These are phyloP conservation scores for Eubucco bourcierii DNA, from an alignment of 2,113 vertebrate species.

Conservation along the genomic window DNA sequence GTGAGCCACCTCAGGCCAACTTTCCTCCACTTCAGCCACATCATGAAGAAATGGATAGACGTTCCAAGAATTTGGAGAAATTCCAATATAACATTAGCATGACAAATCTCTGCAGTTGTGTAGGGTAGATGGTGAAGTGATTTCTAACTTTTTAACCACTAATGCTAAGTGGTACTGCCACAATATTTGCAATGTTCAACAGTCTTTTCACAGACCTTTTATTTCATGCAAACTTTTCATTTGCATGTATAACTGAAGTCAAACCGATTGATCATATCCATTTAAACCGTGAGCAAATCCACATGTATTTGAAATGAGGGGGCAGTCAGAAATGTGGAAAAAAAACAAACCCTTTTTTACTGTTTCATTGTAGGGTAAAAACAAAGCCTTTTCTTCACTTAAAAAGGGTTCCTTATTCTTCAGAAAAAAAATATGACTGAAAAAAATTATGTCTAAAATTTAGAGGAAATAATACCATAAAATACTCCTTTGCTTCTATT, in stretches of 20 bases:
- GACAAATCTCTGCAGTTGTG: neutral
- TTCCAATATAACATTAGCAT: neutral
- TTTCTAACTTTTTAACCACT: neutral
- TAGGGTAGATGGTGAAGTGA: neutral
- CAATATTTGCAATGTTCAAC: neutral
- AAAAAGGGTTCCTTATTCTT: accelerated
- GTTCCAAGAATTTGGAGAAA: neutral
- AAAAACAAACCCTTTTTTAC: neutral
- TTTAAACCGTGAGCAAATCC: neutral
- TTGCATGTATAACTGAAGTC: neutral
- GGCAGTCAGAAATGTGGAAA: neutral
- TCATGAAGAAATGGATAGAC: neutral
- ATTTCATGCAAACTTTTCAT: neutral
- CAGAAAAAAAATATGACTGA: neutral
- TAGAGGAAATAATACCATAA: neutral
- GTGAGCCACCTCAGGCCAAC: neutral
- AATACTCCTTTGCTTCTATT: neutral
- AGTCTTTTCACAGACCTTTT: neutral
- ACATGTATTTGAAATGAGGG: accelerated
- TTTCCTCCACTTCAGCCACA: neutral
- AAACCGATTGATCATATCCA: neutral
- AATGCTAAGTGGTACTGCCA: neutral
- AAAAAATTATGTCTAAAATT: neutral
- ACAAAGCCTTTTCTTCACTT: neutral
- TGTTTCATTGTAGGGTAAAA: neutral